Evolutionary conservation across 2,113 vertebrate species (phyloP).

Genomic region (Chloebia gouldiae): DNA sequence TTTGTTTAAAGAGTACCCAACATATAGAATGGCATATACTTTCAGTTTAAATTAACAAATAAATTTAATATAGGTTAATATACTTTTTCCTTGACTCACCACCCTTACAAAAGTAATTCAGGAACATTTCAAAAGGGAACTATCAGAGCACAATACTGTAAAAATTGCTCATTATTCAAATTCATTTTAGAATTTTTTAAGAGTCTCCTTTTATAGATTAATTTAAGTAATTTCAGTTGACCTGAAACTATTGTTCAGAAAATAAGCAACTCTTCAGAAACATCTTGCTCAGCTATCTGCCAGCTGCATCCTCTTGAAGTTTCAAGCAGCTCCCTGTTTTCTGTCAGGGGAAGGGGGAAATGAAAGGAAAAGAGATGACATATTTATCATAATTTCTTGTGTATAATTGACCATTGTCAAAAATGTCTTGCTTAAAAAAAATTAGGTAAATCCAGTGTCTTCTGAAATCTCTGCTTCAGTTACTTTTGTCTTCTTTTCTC

Average conservation of each 20-base stretch:
- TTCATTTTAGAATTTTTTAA: neutral
- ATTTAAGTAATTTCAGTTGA: neutral
- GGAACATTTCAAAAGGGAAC: neutral
- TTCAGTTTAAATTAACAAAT: neutral
- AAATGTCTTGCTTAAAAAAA: neutral
- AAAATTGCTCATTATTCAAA: neutral
- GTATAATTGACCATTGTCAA: neutral
- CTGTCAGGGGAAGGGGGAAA: neutral
- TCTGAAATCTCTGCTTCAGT: neutral
- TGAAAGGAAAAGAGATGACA: neutral
- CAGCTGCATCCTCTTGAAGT: slow-evolving; percentile 21
- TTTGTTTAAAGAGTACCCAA: neutral
- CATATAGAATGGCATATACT: neutral
- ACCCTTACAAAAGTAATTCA: neutral
- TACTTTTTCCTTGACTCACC: accelerated
- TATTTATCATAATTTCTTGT: neutral
- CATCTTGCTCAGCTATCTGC: neutral
- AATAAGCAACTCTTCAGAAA: neutral
- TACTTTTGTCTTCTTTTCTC: neutral
- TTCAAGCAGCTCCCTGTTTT: slow-evolving; percentile 6
- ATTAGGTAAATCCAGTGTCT: neutral
- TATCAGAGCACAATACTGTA: neutral
- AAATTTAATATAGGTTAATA: neutral
- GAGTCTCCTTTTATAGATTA: neutral
- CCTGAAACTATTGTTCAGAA: slow-evolving; percentile 1